phyloP scores from a whole-genome alignment of 2,888 invertebrate species.

The Eupithecia vulgata region DNA sequence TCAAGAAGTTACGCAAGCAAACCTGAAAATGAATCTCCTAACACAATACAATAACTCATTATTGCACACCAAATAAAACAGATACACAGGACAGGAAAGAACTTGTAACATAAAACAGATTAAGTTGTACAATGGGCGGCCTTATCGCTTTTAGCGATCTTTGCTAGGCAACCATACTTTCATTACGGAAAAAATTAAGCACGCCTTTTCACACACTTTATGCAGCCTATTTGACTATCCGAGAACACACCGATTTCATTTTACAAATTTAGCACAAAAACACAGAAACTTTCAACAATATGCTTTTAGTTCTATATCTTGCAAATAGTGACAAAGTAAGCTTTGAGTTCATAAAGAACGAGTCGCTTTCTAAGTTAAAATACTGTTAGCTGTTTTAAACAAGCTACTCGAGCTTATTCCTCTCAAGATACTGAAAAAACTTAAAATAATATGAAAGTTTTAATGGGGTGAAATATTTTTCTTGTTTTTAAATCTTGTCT shows the following conservation, averaged over 20 bases:
- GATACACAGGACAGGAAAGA: too few relatives aligned
- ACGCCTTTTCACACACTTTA: too few relatives aligned
- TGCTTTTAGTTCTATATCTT: conserved; percentile 18
- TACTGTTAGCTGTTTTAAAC: conserved; percentile 58
- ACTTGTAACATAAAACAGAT: too few relatives aligned
- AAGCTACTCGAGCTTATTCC: conserved; percentile 55
- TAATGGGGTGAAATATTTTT: conserved; percentile 60
- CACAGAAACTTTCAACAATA: conserved; percentile 15
- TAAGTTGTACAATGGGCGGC: too few relatives aligned
- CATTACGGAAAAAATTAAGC: too few relatives aligned
- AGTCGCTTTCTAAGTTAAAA: conserved; percentile 57
- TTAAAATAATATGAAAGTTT: conserved; percentile 51
- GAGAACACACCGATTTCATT: background rate
- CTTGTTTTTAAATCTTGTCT: conserved; percentile 37
- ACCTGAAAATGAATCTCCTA: too few relatives aligned
- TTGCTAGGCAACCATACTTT: too few relatives aligned
- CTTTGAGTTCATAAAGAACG: conserved; percentile 49
- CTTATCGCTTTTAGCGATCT: too few relatives aligned
- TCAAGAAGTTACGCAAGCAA: too few relatives aligned
- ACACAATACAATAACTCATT: too few relatives aligned
- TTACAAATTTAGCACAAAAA: conserved; percentile 4
- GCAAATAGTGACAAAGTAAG: conserved; percentile 27
- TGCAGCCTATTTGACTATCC: background rate
- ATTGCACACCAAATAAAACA: too few relatives aligned
- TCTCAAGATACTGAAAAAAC: conserved; percentile 59